phyloP scores from a whole-genome alignment of 2,113 vertebrate genomes.

The Callionymus lyra region DNA sequence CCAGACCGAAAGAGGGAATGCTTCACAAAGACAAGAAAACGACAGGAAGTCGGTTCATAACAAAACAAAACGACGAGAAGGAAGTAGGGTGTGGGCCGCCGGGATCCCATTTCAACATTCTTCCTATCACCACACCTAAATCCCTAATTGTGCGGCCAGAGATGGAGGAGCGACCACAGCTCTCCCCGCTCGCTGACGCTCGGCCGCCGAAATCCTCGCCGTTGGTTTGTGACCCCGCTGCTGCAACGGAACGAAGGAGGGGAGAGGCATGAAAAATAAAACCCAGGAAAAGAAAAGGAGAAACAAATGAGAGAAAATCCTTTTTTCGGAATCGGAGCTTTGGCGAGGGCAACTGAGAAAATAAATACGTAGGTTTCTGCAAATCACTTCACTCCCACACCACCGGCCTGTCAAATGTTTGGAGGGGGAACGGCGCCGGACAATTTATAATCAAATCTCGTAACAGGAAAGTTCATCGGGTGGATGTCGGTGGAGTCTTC shows the following conservation, averaged over 20 bases:
- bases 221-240: conserved; percentile 59
- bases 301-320: conserved; percentile 56
- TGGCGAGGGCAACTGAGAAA: conserved; percentile 54
- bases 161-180: conserved; percentile 68
- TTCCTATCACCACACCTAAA: conserved; percentile 73
- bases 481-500: not conserved
- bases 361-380: conserved; percentile 53
- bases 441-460: conserved; percentile 25
- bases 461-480: too few relatives aligned
- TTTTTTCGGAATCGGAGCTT: conserved; percentile 57
- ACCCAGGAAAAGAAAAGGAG: conserved; percentile 36
- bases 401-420: conserved; percentile 47
- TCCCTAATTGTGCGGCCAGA: conserved; percentile 72
- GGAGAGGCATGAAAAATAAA: conserved; percentile 45
- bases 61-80: conserved; percentile 34
- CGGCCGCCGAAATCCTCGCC: conserved; percentile 59
- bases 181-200: conserved; percentile 53
- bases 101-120: conserved; percentile 72
- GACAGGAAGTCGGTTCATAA: conserved; percentile 19
- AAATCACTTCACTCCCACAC: conserved; percentile 47
- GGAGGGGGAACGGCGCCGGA: conserved; percentile 37
- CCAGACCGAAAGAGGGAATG: conserved; percentile 5
- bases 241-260: conserved; percentile 43
- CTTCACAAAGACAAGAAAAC: conserved; percentile 12
- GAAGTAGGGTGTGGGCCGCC: conserved; percentile 65